Evolutionary conservation across 2,113 vertebrate species (phyloP), one percentile per base, ranked within the genome.

Genomic region (Nerophis lumbriciformis): DNA sequence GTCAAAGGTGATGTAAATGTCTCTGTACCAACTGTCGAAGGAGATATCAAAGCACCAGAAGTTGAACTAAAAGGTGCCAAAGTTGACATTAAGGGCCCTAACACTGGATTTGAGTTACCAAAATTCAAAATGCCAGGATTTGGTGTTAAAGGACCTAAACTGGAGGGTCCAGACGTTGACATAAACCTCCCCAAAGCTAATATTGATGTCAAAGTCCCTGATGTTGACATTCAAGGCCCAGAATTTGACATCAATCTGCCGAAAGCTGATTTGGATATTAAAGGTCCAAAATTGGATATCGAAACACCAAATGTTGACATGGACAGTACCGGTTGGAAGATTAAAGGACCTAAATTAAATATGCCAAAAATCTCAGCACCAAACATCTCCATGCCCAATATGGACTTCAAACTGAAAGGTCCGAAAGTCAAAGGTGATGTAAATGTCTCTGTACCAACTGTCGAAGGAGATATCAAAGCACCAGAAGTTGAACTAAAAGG

Each of bases 301-400:
- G 58, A 57, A 45, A 3, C 15, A 6, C 59, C 58, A 48, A n/a
- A 59, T 1, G 3, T 68, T 21, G 53, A 77, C 8, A 38, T 72
- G 19, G 35, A 63, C 37, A 28, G 63, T 1, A 21, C 48, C 10
- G 21, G 57, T 14, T 49, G 14, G 45, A 53, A 62, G 14, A 19
- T 72, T 2, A 68, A 58, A 39, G 68, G 61, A 42, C 57, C 63
- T 0, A 91, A 90, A 64, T 5, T 91, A 2, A 79, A 82, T 14
- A 67, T 87, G 77, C 89, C 89, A 0, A 80, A 88, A 3, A 48
- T 59, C 39, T 59, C 55, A 57, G 55, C 14, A 11, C 56, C 42
- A 4, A 59, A 70, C 0, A 4, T 70, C 3, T 14, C 47, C 1
- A 16, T 60, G 9, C 68, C 68, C 2, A 14, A 48, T 48, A 5